A percentile compares a stretch with the other conserved stretches of the same genome.
Conservation (phyloP, 2,888 invertebrate species). For the Hemaris fuciformis region DNA sequence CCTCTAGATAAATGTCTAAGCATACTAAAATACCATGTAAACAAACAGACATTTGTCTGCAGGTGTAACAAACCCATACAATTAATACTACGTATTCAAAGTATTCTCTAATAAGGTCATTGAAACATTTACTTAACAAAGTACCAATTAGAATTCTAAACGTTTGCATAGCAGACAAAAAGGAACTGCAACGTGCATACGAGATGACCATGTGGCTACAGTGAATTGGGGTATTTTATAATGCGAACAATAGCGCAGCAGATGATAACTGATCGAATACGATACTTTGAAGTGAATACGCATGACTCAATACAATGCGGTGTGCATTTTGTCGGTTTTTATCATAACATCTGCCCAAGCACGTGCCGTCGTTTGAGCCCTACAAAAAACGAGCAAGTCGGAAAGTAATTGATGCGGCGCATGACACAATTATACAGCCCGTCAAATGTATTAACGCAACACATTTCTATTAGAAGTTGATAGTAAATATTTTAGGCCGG, state of each 20-base stretch:
- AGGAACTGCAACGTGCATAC: conserved; percentile 11
- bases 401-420: conserved; percentile 35
- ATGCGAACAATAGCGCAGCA: conserved; percentile 27
- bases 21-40: too few relatives aligned
- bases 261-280: conserved; percentile 57
- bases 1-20: too few relatives aligned
- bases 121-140: neutral
- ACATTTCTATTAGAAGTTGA: conserved; percentile 60
- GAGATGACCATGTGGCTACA: conserved; percentile 8
- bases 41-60: too few relatives aligned
- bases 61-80: too few relatives aligned
- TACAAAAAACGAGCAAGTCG: conserved; percentile 32
- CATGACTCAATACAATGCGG: conserved; percentile 47
- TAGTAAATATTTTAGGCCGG: conserved; percentile 50
- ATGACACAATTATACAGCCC: conserved; percentile 44
- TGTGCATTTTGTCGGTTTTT: conserved; percentile 53
- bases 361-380: conserved; percentile 41
- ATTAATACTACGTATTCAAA: too few relatives aligned
- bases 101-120: too few relatives aligned
- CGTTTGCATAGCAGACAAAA: conserved; percentile 1
- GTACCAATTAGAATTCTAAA: neutral
- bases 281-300: conserved; percentile 48
- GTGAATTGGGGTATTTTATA: conserved; percentile 1
- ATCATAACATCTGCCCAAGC: conserved; percentile 56
- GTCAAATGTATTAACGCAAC: conserved; percentile 55